Percentiles rank a stretch among this genome's conserved stretches.
phyloP scores from a whole-genome alignment of 2,888 invertebrate species.

The Troilus luridus region DNA sequence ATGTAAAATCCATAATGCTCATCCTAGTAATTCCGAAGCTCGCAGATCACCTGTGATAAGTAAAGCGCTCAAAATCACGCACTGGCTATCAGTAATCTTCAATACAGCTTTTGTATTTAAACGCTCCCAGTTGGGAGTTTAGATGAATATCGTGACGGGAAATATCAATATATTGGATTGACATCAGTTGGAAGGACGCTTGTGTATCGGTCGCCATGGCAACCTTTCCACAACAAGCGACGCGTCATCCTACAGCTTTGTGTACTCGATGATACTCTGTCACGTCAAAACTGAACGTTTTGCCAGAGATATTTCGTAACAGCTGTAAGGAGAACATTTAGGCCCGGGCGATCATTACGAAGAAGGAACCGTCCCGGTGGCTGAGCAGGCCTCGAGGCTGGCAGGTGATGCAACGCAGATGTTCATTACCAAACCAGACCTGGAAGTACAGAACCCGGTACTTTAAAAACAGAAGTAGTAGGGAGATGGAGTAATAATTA shows the following conservation, averaged over 20 bases:
- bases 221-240: background rate
- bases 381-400: slow-evolving; percentile 8
- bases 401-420: slow-evolving; percentile 45
- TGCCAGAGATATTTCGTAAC: background rate
- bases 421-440: slow-evolving; percentile 46
- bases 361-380: slow-evolving; percentile 13
- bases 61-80: background rate
- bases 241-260: background rate
- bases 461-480: background rate
- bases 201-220: slow-evolving; percentile 16
- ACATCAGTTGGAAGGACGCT: slow-evolving; percentile 39
- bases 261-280: background rate
- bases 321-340: slow-evolving; percentile 1
- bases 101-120: background rate
- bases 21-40: background rate
- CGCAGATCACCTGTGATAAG: background rate
- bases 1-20: background rate
- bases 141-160: slow-evolving; percentile 38
- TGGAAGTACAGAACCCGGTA: slow-evolving; percentile 7
- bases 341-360: background rate
- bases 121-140: background rate
- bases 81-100: background rate
- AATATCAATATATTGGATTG: slow-evolving; percentile 50
- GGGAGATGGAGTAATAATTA: slow-evolving; percentile 3
- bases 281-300: background rate